Evolutionary conservation across 64 coral and sea anemone genomes (phyloP).

Genomic region (Catalaphyllia jardinei): DNA sequence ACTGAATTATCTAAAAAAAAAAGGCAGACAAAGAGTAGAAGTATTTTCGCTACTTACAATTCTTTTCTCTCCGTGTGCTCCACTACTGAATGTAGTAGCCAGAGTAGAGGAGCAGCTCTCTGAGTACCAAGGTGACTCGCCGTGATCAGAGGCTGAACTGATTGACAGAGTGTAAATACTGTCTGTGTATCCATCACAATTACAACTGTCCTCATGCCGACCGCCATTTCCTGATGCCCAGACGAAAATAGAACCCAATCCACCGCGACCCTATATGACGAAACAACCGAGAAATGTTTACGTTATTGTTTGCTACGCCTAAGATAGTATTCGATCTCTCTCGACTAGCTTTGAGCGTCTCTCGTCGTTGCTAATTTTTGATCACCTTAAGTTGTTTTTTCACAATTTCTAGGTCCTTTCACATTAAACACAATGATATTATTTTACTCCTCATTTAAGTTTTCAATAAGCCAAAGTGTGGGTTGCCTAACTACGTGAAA

Average conservation of each 20-base stretch:
- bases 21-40: background rate
- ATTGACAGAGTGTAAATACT: conserved; percentile 97
- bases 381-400: no score
- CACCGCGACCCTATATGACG: conserved; percentile 71
- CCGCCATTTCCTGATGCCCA: conserved; percentile 99
- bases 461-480: no score
- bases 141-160: conserved; percentile 96
- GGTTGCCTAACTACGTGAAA: background rate
- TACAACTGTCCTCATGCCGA: conserved; percentile 96
- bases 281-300: background rate
- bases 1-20: no score
- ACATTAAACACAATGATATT: no score
- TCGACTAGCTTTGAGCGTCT: no score
- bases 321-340: no score
- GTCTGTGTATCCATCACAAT: conserved; percentile 98
- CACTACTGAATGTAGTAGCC: conserved; percentile 98
- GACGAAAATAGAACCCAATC: conserved; percentile 93
- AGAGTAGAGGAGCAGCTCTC: conserved; percentile 95
- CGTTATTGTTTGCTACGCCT: no score
- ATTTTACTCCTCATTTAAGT: no score
- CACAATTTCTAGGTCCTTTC: no score
- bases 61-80: conserved; percentile 84
- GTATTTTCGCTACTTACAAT: conserved; percentile 65
- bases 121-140: conserved; percentile 96
- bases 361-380: no score